phyloP scores from a whole-genome alignment of 2,113 vertebrate species.

The Myodes glareolus region DNA sequence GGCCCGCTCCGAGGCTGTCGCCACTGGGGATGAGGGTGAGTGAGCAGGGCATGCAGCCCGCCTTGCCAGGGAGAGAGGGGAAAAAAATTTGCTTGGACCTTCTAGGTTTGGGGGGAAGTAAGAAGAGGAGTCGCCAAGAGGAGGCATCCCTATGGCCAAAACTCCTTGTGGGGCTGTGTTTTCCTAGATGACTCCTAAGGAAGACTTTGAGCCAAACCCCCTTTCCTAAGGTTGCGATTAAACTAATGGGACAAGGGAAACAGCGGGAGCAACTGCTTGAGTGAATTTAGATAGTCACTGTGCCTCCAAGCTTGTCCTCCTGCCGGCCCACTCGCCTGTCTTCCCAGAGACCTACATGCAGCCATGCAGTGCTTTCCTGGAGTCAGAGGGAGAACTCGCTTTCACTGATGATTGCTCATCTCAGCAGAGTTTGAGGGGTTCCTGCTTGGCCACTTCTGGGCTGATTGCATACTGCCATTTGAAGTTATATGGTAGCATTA shows the following conservation, averaged over 20 bases:
- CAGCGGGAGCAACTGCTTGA: not conserved
- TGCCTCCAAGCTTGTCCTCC: not conserved
- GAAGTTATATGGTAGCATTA: not conserved
- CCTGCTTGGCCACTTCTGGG: not conserved
- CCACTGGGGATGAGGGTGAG: slow-evolving; percentile 63
- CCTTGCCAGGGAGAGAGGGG: slow-evolving; percentile 5
- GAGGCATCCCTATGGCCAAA: not conserved
- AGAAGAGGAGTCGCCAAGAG: not conserved
- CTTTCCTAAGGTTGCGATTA: not conserved
- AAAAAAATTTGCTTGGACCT: not conserved
- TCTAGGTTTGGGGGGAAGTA: not conserved
- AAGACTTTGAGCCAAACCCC: slow-evolving; percentile 42
- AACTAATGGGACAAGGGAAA: not conserved
- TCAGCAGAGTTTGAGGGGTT: slow-evolving; percentile 48
- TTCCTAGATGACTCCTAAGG: not conserved
- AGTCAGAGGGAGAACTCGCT: not conserved
- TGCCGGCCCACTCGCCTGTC: not conserved
- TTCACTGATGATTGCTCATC: not conserved
- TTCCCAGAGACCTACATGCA: not conserved
- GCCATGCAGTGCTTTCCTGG: not conserved
- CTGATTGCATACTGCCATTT: not conserved
- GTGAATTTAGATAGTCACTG: not conserved
- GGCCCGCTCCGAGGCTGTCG: not conserved
- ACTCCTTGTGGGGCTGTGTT: slow-evolving; percentile 31
- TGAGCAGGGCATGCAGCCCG: not conserved